phyloP scores from a whole-genome alignment of 2,888 invertebrate genomes.

The Beris morrisii region DNA sequence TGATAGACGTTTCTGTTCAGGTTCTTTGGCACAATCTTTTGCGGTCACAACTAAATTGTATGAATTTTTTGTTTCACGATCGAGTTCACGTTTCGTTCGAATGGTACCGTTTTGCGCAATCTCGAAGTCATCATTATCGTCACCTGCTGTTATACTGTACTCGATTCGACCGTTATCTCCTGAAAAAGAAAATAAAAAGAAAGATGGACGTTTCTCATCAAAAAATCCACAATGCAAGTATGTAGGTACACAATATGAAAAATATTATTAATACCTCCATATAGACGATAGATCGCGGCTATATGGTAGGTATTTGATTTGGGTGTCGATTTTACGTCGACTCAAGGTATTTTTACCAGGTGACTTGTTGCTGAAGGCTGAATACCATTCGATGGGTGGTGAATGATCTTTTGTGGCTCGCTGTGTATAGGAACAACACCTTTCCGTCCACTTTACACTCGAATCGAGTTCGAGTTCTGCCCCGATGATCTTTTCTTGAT shows the following conservation, averaged over 20 bases:
- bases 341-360: not conserved
- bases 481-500: not conserved
- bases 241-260: too few relatives aligned
- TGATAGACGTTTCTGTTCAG: conserved; percentile 71
- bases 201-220: conserved; percentile 37
- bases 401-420: conserved; percentile 25
- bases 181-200: conserved; percentile 54
- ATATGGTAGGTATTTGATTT: too few relatives aligned
- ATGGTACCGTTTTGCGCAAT: conserved; percentile 85
- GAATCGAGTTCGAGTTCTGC: too few relatives aligned
- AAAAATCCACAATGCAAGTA: too few relatives aligned
- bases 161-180: conserved; percentile 82
- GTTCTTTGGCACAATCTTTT: conserved; percentile 76
- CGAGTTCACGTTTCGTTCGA: conserved; percentile 71
- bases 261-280: too few relatives aligned
- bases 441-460: too few relatives aligned
- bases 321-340: too few relatives aligned
- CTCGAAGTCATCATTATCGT: conserved; percentile 76
- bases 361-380: conserved; percentile 3
- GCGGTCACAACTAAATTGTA: conserved; percentile 88
- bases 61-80: conserved; percentile 77
- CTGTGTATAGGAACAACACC: not conserved
- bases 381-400: conserved; percentile 16
- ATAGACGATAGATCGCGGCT: too few relatives aligned
- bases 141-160: conserved; percentile 81